Evolutionary conservation across 2,888 invertebrate species (phyloP), one percentile per base, ranked within the genome.

Genomic region (Lasioglossum calceatum): DNA sequence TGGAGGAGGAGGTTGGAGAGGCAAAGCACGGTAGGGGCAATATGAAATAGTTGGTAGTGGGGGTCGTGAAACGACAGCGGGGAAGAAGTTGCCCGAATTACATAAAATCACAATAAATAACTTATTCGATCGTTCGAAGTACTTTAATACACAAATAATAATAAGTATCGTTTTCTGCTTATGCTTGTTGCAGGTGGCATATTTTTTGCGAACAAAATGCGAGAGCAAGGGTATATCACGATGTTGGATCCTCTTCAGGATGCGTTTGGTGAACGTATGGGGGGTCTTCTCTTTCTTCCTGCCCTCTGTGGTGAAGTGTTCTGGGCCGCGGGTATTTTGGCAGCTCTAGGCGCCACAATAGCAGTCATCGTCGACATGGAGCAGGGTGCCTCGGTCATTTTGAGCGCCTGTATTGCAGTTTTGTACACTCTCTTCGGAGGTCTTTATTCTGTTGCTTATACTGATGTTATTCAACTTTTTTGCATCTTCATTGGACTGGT

Each of bases 231-330:
- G 88, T 99, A 99, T 96, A 98, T 99, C 90, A 99, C 99, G 58
- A 99, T 99, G 99, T 95, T 99, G 96, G 99, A 99, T 96, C 99
- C 99, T 4, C 97, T 99, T 93, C 99, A 99, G 96, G 98, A 98
- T 95, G 97, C 98, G 83, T 99, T 99, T 95, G 99, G 99, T 39
- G 98, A 98, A 95, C 97, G 99, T 89, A 99, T 99, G 98, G 99
- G 99, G 42, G 99, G 99, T 1, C 96, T 99, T 88, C 96, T 99
- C 90, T 99, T 99, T 95, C 96, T 99, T 92, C 99, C 99, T 4
- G 99, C 99, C 0, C 97, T 99, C 3, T 98, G 99, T 93, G 99
- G 99, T 12, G 99, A 99, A 96, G 98, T 99, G 8, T 99, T 99
- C 96, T 99, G 99, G 99, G 99, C 99, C 0, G 99, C 99, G 0